Evolutionary conservation across 2,113 vertebrate genomes (phyloP), one percentile per base, ranked within the genome.

Genomic region (Myotis brandtii): DNA sequence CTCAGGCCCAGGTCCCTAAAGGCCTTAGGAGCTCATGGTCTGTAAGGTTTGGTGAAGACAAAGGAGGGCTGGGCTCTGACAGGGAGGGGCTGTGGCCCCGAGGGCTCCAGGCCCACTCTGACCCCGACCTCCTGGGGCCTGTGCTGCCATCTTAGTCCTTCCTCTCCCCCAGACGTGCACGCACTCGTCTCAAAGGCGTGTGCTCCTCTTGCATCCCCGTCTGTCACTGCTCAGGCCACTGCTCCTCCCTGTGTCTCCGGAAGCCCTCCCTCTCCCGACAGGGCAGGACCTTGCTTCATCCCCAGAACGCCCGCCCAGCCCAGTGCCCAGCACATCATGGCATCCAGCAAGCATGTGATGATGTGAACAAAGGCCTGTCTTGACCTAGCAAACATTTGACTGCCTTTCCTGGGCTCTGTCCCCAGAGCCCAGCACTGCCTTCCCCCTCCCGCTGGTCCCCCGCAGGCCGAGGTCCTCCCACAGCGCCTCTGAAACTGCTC

Each of bases 401-500:
- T 18, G 23, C 89, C 54, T 32, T 21, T 9, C 17, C 17, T 25
- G 27, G 3, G 20, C 17, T 34, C 48, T 62, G 50, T 43, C 17
- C 17, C 37, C 46, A 18, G 37, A 27, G 25, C 37, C 59, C 18
- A 20, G 16, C 0, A 1, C 1, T 25, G 17, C 23, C 27, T 32
- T 34, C 77, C 67, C 12, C 20, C 27, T 77, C 9, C 30, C 18
- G 9, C 8, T 17, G 1, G 0, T 48, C 10, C 32, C 34, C 34
- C 59, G 25, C 40, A 32, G 0, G 1, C 77, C 17, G 25, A 23
- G 70, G 40, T 4, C n/a, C 77, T 50, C 56, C 27, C 14, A 5
- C 0, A 0, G 23, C 30, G 11, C n/a, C 18, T 75, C 56, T 12
- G 37, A 13, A 18, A 18, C 18, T 3, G 6, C 37, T 20, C 34